Percentiles rank a stretch among this genome's conserved stretches.
These are phyloP conservation scores for Gila orcuttii DNA, from an alignment of 2,113 vertebrate genomes.

Conservation along the genomic window DNA sequence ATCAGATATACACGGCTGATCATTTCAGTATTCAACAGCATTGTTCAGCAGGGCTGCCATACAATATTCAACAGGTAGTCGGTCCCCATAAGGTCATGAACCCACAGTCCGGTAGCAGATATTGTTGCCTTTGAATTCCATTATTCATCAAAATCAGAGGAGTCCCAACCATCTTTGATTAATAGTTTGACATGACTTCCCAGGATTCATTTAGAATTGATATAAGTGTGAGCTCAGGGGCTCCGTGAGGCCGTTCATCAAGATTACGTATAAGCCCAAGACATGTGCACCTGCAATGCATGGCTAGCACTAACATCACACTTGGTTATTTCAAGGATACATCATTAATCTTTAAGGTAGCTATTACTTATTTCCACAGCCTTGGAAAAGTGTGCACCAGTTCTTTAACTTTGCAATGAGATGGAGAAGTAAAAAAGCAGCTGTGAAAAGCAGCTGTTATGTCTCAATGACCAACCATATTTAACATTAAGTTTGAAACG, in stretches of 20 bases:
- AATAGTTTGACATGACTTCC: constrained; percentile 33
- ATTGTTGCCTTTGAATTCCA: constrained; percentile 2
- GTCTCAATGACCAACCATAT: background rate
- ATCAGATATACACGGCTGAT: background rate
- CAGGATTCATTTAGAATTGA: constrained; percentile 27
- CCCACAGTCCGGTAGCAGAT: background rate
- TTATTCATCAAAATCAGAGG: background rate
- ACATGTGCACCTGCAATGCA: constrained; percentile 44
- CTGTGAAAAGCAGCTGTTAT: background rate
- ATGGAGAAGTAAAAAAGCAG: background rate
- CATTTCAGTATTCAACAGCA: constrained; percentile 23
- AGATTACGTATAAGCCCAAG: constrained; percentile 37
- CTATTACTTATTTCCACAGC: constrained; percentile 31
- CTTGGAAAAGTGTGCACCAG: background rate
- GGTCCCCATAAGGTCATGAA: background rate
- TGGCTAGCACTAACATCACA: constrained; percentile 11
- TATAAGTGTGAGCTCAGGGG: constrained; percentile 27
- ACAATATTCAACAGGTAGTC: constrained; percentile 17
- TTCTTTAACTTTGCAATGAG: constrained; percentile 3
- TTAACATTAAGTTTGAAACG: background rate
- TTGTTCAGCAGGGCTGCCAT: constrained; percentile 15
- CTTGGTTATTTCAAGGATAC: constrained; percentile 30
- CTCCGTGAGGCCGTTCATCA: constrained; percentile 30
- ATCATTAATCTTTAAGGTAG: constrained; percentile 53
- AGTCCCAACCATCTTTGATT: constrained; percentile 30